Evolutionary conservation across 1,140 invertebrate genomes (phyloP), one percentile per base, ranked within the genome.

Genomic region (Zaprionus ornatus): DNA sequence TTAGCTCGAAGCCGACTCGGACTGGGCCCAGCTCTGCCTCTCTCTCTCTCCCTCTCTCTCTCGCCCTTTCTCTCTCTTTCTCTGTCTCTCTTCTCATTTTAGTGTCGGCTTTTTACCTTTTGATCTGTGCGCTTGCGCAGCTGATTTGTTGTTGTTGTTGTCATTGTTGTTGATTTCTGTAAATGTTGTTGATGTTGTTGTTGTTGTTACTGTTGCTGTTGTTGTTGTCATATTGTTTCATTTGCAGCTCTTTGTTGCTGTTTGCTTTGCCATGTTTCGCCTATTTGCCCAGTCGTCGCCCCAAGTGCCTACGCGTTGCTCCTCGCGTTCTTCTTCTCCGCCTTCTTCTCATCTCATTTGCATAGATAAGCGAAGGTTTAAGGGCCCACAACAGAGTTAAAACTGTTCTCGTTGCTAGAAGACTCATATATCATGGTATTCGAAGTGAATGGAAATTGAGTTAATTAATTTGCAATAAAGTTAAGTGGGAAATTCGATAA

Each of bases 111-210:
- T 88, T 84, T 75, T 29, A 54, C 21, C 84, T 74, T 87, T 87
- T 87, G 84, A 87, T 87, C 85, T 87, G 64, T 88, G 85, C 84
- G 84, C 84, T 84, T 87, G 85, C 85, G 84, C 85, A 90, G 85
- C 84, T 87, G 84, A 87, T 87, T 88, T 87, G 80, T 84, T 88
- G 64, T 79, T 87, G 80, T 81, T 77, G 61, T 62, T 75, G 66
- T 55, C 79, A 55, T 23, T 62, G 60, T 23, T 62, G 60, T 19
- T 64, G 42, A 56, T 70, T 75, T 61, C 40, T 52, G 67, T 75
- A 62, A 71, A 75, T 63, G 67, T 75, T 75, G 73, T 76, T 76
- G 69, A 71, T 75, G 60, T 75, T 75, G 72, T 79, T 84, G 78
- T 78, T 80, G 74, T 72, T 85, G 84, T 77, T 84, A 78, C 75